These are phyloP conservation scores for Plectropomus leopardus DNA, from an alignment of 2,113 vertebrate genomes.

Conservation along the genomic window DNA sequence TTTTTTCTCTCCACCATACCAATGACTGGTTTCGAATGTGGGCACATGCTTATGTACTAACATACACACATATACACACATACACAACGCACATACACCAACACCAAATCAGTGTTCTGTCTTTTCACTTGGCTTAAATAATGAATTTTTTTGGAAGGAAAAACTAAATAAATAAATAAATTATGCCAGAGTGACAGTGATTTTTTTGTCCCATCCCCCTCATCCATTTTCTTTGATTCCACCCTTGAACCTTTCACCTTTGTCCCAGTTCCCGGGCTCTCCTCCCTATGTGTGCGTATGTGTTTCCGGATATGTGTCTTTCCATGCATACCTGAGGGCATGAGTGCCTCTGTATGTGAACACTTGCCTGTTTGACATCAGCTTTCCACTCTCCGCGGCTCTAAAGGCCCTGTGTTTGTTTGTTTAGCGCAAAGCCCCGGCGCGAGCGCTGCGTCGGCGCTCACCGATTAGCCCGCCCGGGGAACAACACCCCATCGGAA, in stretches of 20 bases:
- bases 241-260: conserved; percentile 70
- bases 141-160: too few relatives aligned
- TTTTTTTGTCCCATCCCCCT: conserved; percentile 11
- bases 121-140: too few relatives aligned
- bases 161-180: too few relatives aligned
- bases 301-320: conserved; percentile 43
- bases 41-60: too few relatives aligned
- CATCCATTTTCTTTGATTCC: conserved; percentile 10
- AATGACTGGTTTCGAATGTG: too few relatives aligned
- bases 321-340: conserved; percentile 44
- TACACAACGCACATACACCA: too few relatives aligned
- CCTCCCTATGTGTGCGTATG: conserved; percentile 12
- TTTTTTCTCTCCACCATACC: too few relatives aligned
- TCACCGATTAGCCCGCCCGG: conserved; percentile 64
- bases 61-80: too few relatives aligned
- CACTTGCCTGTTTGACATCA: conserved; percentile 55
- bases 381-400: conserved; percentile 43
- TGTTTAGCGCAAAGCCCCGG: conserved; percentile 69
- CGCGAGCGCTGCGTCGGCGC: conserved; percentile 45
- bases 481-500: conserved; percentile 78
- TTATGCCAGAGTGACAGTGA: neutral
- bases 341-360: conserved; percentile 29
- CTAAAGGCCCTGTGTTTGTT: conserved; percentile 66
- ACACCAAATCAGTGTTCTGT: too few relatives aligned
- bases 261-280: conserved; percentile 55